Percentiles rank a stretch among this genome's conserved stretches.
Conservation (phyloP, 23 tunicate genomes). For the Phallusia fumigata region DNA sequence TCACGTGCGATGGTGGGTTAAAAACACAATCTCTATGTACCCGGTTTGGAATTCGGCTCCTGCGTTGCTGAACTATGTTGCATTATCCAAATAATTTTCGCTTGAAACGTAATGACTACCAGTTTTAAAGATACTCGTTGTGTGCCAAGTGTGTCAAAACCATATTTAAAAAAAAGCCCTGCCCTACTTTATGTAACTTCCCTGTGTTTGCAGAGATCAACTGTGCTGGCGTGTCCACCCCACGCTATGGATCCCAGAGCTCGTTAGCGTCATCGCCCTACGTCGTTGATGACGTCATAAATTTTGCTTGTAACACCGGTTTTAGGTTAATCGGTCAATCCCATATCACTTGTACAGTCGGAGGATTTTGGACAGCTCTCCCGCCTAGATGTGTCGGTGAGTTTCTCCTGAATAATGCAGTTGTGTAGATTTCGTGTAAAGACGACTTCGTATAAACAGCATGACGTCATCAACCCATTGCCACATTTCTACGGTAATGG, state of each 20-base stretch:
- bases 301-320: slow-evolving; percentile 2
- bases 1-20: not conserved
- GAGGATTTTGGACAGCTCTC: slow-evolving; percentile 6
- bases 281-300: slow-evolving; percentile 8
- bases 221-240: not conserved
- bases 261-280: not conserved
- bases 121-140: too few relatives aligned
- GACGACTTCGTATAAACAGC: too few relatives aligned
- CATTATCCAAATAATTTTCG: not conserved
- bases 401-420: too few relatives aligned
- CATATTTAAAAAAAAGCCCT: too few relatives aligned
- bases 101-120: not conserved
- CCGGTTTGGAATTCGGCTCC: too few relatives aligned
- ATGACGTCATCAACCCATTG: too few relatives aligned
- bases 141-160: too few relatives aligned
- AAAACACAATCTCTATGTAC: not conserved
- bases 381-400: not conserved
- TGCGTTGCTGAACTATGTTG: too few relatives aligned
- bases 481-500: too few relatives aligned
- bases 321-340: slow-evolving; percentile 11
- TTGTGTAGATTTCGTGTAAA: too few relatives aligned
- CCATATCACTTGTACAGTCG: not conserved
- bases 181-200: too few relatives aligned
- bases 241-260: slow-evolving; percentile 3
- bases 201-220: not conserved